Evolutionary conservation across 2,888 invertebrate species (phyloP).

Genomic region (Brachylomia viminalis): DNA sequence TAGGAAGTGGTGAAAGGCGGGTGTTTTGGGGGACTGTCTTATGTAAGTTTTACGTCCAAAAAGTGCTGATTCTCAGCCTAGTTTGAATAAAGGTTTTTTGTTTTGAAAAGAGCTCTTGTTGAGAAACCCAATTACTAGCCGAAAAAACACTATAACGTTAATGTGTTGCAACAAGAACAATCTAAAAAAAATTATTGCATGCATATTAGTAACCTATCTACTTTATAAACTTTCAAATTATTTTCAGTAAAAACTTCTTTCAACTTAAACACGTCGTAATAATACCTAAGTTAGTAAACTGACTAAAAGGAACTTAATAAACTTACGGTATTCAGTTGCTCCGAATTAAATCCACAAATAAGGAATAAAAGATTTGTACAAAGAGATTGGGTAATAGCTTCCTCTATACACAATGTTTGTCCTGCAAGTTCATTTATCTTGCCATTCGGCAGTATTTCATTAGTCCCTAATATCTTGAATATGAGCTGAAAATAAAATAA

Average conservation of each 20-base stretch:
- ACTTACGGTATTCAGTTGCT: conserved; percentile 88
- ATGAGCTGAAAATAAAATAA: conserved; percentile 75
- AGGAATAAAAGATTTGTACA: conserved; percentile 92
- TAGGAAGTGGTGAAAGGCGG: not conserved
- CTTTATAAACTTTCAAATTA: not conserved
- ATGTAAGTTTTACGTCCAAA: not conserved
- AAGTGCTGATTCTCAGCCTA: not conserved
- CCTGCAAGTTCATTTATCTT: conserved; percentile 87
- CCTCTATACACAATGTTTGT: conserved; percentile 86
- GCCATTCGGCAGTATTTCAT: conserved; percentile 91
- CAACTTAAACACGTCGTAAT: not conserved
- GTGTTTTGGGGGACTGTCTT: not conserved
- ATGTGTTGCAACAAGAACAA: no score
- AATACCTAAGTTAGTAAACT: not conserved
- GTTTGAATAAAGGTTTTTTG: not conserved
- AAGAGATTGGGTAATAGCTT: conserved; percentile 86
- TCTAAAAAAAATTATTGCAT: no score
- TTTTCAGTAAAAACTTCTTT: not conserved
- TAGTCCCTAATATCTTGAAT: conserved; percentile 81
- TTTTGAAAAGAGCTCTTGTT: not conserved
- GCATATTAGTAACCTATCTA: no score
- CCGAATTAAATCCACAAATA: conserved; percentile 89
- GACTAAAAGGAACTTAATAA: not conserved
- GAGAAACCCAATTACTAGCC: not conserved
- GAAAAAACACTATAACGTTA: no score